Evolutionary conservation across 2,113 vertebrate species (phyloP), one percentile per base, ranked within the genome.

Genomic region (Cinclus cinclus): DNA sequence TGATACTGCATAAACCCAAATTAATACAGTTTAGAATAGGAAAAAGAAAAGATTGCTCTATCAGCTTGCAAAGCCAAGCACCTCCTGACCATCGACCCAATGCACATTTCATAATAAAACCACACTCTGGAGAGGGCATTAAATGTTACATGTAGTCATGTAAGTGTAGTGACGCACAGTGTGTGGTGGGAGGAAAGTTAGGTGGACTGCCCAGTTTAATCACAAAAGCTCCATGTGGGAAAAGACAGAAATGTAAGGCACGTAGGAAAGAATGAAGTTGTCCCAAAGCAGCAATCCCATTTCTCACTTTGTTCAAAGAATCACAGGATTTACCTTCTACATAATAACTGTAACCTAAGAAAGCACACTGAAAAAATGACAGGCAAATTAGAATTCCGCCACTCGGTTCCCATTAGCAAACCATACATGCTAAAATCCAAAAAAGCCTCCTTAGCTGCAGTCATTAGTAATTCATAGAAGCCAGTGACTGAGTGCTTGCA

Each of bases 1-100:
- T 39, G 69, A 94, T 83, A 78, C 13, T 47, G 37, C 85, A 77
- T 76, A 90, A 86, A 94, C 55, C 59, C 55, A 80, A 90, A 94
- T 67, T 92, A 91, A 88, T 80, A 58, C 65, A 62, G 16, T 88
- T 88, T 47, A 90, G 37, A 74, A 73, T 19, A 77, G 55, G 35
- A 63, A 85, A 95, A 80, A 58, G 21, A 35, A 62, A 76, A 78
- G 52, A 87, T 2, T 68, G 42, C 39, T 71, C 8, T 31, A 74
- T 81, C 64, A 37, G 84, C 74, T 87, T 74, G 74, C 44, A 78
- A 87, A 91, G 50, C 22, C 55, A 73, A 83, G 39, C 21, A 77
- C 23, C 52, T 50, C 42, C 42, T 11, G 30, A 49, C 60, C 42
- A 67, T 33, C 60, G 83, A 65, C 15, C 35, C 41, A 52, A 42